These are phyloP conservation scores for Caenorhabditis brenneri DNA, from an alignment of 1,140 invertebrate species.

Conservation along the genomic window DNA sequence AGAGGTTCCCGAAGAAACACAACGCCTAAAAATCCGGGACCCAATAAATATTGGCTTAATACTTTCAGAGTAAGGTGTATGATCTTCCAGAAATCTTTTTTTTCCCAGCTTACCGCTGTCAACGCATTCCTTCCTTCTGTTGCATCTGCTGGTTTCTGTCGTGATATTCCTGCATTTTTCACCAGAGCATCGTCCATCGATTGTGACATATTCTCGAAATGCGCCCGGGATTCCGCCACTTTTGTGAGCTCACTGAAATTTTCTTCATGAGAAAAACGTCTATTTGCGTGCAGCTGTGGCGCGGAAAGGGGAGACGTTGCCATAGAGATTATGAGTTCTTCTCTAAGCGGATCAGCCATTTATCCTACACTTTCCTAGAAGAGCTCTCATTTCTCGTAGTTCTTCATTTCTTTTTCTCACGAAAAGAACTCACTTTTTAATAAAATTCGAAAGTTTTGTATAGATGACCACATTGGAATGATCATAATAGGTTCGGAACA, in stretches of 20 bases:
- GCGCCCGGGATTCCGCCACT: conserved; percentile 58
- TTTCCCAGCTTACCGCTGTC: conserved; percentile 63
- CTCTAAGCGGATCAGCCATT: no score
- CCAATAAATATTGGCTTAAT: no score
- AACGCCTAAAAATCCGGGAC: no score
- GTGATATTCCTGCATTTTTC: conserved; percentile 64
- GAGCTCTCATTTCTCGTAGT: no score
- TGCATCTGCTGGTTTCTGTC: conserved; percentile 59
- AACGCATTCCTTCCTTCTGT: conserved; percentile 63
- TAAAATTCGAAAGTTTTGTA: conserved; percentile 56
- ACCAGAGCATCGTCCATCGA: conserved; percentile 63
- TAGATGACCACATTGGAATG: conserved; percentile 59
- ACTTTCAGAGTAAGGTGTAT: no score
- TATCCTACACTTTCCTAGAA: no score
- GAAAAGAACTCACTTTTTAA: conserved; percentile 59
- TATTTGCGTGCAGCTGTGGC: no score
- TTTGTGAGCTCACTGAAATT: conserved; percentile 65
- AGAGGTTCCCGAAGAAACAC: no score
- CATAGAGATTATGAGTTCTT: no score
- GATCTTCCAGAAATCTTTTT: no score
- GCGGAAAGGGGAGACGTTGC: no score
- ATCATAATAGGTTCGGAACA: conserved; percentile 65
- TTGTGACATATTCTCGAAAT: conserved; percentile 63
- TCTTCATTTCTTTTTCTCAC: neutral
- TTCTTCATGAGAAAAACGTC: no score